A percentile compares a stretch with the other conserved stretches of the same genome.
These are phyloP conservation scores for Notamacropus eugenii DNA, from an alignment of 2,797 vertebrate species.

Conservation along the genomic window DNA sequence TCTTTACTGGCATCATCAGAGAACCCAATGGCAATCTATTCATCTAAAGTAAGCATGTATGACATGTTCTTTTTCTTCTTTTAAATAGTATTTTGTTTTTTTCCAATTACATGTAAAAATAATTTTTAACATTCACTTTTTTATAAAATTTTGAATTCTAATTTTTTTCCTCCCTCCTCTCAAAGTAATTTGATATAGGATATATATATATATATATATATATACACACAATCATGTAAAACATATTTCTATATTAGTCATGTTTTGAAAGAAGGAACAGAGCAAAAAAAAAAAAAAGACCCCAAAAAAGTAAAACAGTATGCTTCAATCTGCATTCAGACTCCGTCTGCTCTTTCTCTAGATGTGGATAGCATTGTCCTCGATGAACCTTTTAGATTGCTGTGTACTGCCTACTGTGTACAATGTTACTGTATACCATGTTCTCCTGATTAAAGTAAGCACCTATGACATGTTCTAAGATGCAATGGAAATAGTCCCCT, in stretches of 20 bases:
- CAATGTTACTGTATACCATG: background rate
- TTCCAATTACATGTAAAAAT: background rate
- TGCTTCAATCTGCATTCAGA: background rate
- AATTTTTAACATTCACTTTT: background rate
- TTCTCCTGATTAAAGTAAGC: conserved; percentile 84
- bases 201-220: background rate
- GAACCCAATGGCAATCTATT: conserved; percentile 91
- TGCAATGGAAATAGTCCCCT: background rate
- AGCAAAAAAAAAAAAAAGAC: background rate
- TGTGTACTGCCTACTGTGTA: no score
- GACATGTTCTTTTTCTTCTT: background rate
- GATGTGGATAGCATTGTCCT: background rate
- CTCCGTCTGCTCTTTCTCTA: background rate
- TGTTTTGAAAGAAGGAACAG: background rate
- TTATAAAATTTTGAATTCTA: background rate
- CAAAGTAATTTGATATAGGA: background rate
- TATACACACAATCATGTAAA: background rate
- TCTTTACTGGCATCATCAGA: conserved; percentile 85
- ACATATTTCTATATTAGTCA: background rate
- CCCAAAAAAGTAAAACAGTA: background rate
- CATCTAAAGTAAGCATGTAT: conserved; percentile 89
- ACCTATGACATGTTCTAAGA: background rate
- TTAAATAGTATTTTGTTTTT: background rate
- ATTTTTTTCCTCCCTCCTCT: background rate
- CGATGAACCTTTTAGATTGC: background rate